Base-by-base conservation (phyloP, 1,140 invertebrate species). In the Leucophenga varia region DNA sequence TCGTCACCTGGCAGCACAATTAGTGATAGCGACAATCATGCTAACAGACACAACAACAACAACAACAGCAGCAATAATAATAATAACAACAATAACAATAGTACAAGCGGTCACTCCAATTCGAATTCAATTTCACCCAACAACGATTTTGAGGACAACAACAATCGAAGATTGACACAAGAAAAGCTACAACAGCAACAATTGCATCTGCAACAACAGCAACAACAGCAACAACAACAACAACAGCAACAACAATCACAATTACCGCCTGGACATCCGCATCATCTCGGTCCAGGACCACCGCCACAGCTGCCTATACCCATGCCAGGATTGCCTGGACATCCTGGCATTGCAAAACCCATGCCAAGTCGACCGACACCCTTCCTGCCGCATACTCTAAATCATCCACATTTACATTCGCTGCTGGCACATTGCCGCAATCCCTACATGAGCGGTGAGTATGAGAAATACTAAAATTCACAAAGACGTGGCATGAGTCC, bases 391-490 rank as follows among this genome's bases (percentile, higher is more conserved):
- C 65, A 79, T 71, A 54, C 78, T 64, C 61, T 75, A 49, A 60
- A 73, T 74, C 57, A 74, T 77, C 64, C 76, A 49, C 73, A 76
- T 65, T 58, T 76, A 45, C 73, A 76, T 61, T 75, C 73, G 31
- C 39, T 76, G 52, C 52, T 76, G 57, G 77, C 79, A 16, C 79
- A 80, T 49, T 80, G 79, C 55, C 70, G 79, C 51, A 79, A 80
- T 65, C 79, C 79, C 55, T 80, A 80, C 56, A 74, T 80, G 50
- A 79, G 77, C 77, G 79, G 78, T 80, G 64, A 78, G 56, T 59
- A 17, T 35, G n/a, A n/a, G n/a, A n/a, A n/a, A n/a, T n/a, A n/a
- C n/a, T n/a, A n/a, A n/a, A n/a, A n/a, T n/a, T n/a, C n/a, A n/a
- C n/a, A n/a, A n/a, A n/a, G n/a, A n/a, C n/a, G n/a, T n/a, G n/a